These are phyloP conservation scores for Crotalus horridus DNA, from an alignment of 2,113 vertebrate genomes.

Conservation along the genomic window DNA sequence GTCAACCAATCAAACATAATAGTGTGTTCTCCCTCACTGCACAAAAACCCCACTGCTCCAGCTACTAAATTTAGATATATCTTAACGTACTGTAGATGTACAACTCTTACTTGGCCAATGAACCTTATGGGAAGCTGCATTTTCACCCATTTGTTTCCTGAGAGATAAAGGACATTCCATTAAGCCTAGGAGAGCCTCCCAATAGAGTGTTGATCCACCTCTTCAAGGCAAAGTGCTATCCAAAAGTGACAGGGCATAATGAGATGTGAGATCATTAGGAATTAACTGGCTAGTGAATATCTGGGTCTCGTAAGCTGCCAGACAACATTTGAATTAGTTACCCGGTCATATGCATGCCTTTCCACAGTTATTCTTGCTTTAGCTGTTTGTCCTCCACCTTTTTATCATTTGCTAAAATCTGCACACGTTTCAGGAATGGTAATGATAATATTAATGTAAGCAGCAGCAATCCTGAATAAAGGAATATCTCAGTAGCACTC, in stretches of 20 bases:
- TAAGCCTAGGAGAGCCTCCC: no score
- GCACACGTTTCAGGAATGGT: background rate
- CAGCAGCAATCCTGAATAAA: background rate
- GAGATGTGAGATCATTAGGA: constrained; percentile 10
- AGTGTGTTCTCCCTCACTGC: no score
- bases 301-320: background rate
- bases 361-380: background rate
- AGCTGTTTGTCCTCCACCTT: background rate
- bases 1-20: no score
- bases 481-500: background rate
- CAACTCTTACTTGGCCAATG: background rate
- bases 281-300: background rate
- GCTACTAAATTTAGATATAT: no score
- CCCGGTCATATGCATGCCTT: background rate
- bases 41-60: no score
- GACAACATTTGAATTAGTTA: background rate
- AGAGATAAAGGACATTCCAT: background rate
- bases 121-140: accelerated
- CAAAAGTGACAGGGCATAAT: background rate
- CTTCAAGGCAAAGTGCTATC: background rate
- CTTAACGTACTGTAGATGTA: no score
- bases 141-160: background rate
- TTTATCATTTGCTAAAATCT: background rate
- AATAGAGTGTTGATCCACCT: background rate
- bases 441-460: background rate